Conservation (phyloP, 2,888 invertebrate genomes). For the Sisyra nigra region DNA sequence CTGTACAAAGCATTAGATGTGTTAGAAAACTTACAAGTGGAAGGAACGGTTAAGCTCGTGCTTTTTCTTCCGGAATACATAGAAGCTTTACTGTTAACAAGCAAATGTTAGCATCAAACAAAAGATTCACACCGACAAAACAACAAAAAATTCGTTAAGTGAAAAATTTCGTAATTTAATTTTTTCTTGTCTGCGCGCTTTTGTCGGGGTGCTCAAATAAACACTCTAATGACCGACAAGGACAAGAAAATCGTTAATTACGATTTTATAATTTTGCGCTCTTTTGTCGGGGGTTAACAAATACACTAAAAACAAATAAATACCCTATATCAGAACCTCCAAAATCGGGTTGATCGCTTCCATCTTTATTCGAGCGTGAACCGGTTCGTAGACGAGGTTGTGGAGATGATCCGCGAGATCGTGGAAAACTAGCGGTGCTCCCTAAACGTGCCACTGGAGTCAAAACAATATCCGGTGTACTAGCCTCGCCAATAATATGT, state of each 20-base stretch:
- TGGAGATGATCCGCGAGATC: constrained; percentile 25
- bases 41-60: too few relatives aligned
- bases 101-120: constrained; percentile 7
- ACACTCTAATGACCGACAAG: too few relatives aligned
- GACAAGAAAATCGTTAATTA: too few relatives aligned
- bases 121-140: too few relatives aligned
- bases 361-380: constrained; percentile 1
- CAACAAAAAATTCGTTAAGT: too few relatives aligned
- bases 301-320: not conserved
- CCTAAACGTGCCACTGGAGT: constrained; percentile 7
- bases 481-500: constrained; percentile 5
- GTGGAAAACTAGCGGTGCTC: constrained; percentile 16
- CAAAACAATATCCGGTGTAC: constrained; percentile 5
- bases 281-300: too few relatives aligned
- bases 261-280: too few relatives aligned
- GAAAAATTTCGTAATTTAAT: too few relatives aligned
- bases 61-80: not conserved
- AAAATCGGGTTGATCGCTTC: constrained; percentile 14
- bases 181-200: too few relatives aligned
- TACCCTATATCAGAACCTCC: constrained; percentile 10
- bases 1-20: too few relatives aligned
- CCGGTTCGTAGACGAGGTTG: constrained; percentile 20
- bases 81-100: not conserved
- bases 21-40: too few relatives aligned
- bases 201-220: too few relatives aligned